Conservation (phyloP, 1,140 invertebrate species). For the Chionoecetes opilio region DNA sequence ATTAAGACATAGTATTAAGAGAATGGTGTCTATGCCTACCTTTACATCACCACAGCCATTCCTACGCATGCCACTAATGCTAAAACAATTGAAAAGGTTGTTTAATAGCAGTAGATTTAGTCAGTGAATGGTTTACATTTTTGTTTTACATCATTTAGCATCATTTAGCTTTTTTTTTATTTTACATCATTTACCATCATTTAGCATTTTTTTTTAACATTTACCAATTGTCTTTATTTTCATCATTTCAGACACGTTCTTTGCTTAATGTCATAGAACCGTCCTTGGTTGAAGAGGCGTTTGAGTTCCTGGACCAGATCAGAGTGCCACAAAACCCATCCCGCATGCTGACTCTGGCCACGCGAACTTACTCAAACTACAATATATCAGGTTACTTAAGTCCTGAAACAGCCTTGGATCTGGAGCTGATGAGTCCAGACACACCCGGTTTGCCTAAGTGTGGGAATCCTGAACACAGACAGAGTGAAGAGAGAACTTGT, state of each 20-base stretch:
- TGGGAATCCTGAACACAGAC: slow-evolving; percentile 18
- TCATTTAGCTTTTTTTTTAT: too few species aligned
- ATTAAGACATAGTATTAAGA: too few species aligned
- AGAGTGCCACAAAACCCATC: slow-evolving; percentile 82
- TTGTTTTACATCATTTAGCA: too few species aligned
- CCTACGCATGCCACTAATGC: too few species aligned
- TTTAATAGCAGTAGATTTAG: too few species aligned
- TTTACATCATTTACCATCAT: too few species aligned
- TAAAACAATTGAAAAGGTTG: too few species aligned
- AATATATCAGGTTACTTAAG: slow-evolving; percentile 78
- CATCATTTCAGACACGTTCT: slow-evolving; percentile 87
- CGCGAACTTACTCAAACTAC: slow-evolving; percentile 74
- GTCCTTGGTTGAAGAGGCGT: slow-evolving; percentile 92
- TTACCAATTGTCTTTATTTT: slow-evolving; percentile 24
- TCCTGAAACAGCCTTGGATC: slow-evolving; percentile 78
- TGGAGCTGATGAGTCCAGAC: slow-evolving; percentile 69
- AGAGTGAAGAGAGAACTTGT: slow-evolving; percentile 38
- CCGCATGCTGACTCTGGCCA: slow-evolving; percentile 75
- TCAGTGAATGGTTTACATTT: too few species aligned
- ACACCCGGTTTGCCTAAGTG: slow-evolving; percentile 46
- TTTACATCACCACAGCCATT: too few species aligned
- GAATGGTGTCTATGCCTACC: too few species aligned
- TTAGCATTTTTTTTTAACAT: too few species aligned
- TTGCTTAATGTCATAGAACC: slow-evolving; percentile 93
- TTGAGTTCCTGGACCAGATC: slow-evolving; percentile 91